Evolutionary conservation across 2,797 vertebrate species (phyloP), one percentile per base, ranked within the genome.

Genomic region (Oryzias dopingdopingensis): DNA sequence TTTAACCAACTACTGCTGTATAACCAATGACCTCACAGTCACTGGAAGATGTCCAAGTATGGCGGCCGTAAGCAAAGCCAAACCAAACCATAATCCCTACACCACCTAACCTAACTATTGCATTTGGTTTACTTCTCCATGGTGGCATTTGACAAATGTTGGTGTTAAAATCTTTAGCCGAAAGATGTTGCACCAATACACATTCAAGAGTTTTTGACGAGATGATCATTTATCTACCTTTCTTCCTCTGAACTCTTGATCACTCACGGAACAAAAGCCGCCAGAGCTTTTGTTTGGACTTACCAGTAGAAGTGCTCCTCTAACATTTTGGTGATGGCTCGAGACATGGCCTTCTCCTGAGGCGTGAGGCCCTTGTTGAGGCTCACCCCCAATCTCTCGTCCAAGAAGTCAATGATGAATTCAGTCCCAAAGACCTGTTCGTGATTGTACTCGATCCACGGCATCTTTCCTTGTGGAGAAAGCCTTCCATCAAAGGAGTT

Each of bases 271-370:
- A 7, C 22, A 48, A 37, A 37, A 23, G 5, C 15, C 13, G 24
- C 43, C 17, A 32, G 0, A 56, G 40, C 47, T 16, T 10, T 10
- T 32, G 5, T 22, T 7, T 6, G 40, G 22, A 3, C 94, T 95
- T 83, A 99, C 97, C 97, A 99, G 84, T 98, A 98, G 71, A 99
- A 95, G 77, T 99, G 97, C 58, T 99, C 96, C 81, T 99, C 97
- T 83, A 98, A 95, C 97, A 99, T 97, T 85, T 95, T 99, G 70
- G 94, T 97, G 70, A 98, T 91, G 0, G 95, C 96, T 14, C 94
- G 93, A 42, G 96, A 96, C 80, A 98, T 65, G 14, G 96, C 97
- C 88, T 88, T 93, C 90, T 99, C 95, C 68, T 95, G 94, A 0
- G 92, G 92, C 43, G 93, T 94, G 62, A 99, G 92, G 81, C 92